These are phyloP conservation scores for Mycteria americana DNA, from an alignment of 2,797 vertebrate species.

Conservation along the genomic window DNA sequence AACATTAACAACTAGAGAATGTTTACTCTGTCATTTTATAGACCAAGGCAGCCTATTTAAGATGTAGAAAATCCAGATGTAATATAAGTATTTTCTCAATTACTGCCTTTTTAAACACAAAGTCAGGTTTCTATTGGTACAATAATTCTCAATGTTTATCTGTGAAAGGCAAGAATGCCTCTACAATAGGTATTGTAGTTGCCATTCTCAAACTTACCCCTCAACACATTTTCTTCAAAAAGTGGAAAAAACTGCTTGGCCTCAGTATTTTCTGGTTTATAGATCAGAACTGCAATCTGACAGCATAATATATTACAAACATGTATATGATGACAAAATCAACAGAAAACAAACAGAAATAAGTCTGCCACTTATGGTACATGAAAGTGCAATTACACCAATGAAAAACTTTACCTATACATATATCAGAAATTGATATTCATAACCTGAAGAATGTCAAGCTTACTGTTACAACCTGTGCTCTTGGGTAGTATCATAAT, in stretches of 20 bases:
- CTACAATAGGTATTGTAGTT: not conserved
- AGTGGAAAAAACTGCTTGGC: constrained; percentile 80
- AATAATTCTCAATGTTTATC: not conserved
- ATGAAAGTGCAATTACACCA: not conserved
- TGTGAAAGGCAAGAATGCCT: not conserved
- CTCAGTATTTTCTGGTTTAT: constrained; percentile 83
- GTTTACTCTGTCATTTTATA: not conserved
- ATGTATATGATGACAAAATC: not conserved
- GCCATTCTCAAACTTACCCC: constrained; percentile 68
- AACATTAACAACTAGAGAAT: not conserved
- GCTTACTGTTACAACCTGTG: not conserved
- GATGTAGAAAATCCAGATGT: not conserved
- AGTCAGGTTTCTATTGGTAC: not conserved
- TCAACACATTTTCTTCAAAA: constrained; percentile 78
- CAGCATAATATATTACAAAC: constrained; percentile 19
- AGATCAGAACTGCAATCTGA: constrained; percentile 80
- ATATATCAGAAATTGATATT: not conserved
- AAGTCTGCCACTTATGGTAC: not conserved
- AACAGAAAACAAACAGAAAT: not conserved
- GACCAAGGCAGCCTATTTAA: not conserved
- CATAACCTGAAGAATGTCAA: not conserved
- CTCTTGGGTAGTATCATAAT: not conserved
- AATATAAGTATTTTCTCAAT: not conserved
- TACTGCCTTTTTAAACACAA: not conserved
- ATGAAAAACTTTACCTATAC: not conserved